Conservation (phyloP, 2,888 invertebrate species). For the Didymodactylos carnosus region DNA sequence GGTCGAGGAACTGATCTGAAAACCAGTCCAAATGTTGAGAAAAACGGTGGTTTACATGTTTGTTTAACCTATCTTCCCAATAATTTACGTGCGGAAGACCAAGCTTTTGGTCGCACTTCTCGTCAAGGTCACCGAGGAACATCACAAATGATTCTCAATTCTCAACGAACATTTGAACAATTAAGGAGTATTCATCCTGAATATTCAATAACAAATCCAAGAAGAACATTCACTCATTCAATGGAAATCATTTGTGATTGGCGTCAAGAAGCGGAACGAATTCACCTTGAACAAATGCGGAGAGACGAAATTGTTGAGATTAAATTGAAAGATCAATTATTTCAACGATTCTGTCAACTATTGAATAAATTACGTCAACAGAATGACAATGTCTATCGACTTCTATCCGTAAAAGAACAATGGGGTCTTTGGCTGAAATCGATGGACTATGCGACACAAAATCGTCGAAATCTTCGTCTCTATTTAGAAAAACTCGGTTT, state of each 20-base stretch:
- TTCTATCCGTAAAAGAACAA: background rate
- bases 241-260: background rate
- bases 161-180: background rate
- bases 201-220: no score
- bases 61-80: constrained; percentile 15
- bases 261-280: background rate
- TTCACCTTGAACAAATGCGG: background rate
- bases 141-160: constrained; percentile 14
- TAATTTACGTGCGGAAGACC: constrained; percentile 15
- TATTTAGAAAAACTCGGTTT: background rate
- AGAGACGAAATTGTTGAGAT: background rate
- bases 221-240: background rate
- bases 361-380: background rate
- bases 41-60: constrained; percentile 16
- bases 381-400: background rate
- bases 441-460: background rate
- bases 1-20: constrained; percentile 16
- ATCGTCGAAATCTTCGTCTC: background rate
- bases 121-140: constrained; percentile 15
- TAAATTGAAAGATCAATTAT: background rate
- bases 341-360: background rate
- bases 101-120: constrained; percentile 16
- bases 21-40: background rate
- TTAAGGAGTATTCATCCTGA: background rate
- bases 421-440: background rate